A percentile compares a stretch with the other conserved stretches of the same genome.
phyloP scores from a whole-genome alignment of 2,113 vertebrate genomes.

The Maccullochella peelii region DNA sequence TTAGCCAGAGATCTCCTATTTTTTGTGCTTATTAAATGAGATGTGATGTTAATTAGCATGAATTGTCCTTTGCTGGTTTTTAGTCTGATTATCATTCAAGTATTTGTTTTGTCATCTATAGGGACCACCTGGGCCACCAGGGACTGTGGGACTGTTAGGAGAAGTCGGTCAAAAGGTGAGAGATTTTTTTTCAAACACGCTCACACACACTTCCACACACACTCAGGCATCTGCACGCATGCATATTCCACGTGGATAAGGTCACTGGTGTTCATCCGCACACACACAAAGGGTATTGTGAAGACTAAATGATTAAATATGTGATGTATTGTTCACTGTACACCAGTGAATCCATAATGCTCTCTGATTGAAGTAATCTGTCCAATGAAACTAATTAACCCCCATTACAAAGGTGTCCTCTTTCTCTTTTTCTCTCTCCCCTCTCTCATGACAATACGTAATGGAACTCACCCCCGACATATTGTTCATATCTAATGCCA shows the following conservation, averaged over 20 bases:
- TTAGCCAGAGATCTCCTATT: background rate
- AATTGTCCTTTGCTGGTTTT: slow-evolving; percentile 10
- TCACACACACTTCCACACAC: background rate
- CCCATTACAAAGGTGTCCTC: slow-evolving; percentile 7
- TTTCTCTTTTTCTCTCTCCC: background rate
- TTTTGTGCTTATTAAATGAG: background rate
- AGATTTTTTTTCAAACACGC: slow-evolving; percentile 12
- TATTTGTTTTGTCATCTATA: slow-evolving; percentile 74
- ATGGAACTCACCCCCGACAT: slow-evolving; percentile 20
- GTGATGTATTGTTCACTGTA: slow-evolving; percentile 50
- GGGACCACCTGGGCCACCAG: slow-evolving; percentile 91
- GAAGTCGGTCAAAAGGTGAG: slow-evolving; percentile 92
- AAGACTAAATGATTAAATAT: slow-evolving; percentile 49
- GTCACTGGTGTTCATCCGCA: background rate
- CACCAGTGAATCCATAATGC: slow-evolving; percentile 41
- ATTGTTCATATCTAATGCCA: slow-evolving; percentile 25
- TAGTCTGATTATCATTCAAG: slow-evolving; percentile 2
- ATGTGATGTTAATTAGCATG: background rate
- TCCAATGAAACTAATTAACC: slow-evolving; percentile 34
- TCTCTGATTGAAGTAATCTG: slow-evolving; percentile 47
- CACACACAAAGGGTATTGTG: slow-evolving; percentile 27
- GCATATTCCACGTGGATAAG: background rate
- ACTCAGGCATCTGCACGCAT: background rate
- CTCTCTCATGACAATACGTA: background rate
- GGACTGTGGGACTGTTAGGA: slow-evolving; percentile 89